Evolutionary conservation across 2,113 vertebrate species (phyloP).

Genomic region (Lampris incognitus): DNA sequence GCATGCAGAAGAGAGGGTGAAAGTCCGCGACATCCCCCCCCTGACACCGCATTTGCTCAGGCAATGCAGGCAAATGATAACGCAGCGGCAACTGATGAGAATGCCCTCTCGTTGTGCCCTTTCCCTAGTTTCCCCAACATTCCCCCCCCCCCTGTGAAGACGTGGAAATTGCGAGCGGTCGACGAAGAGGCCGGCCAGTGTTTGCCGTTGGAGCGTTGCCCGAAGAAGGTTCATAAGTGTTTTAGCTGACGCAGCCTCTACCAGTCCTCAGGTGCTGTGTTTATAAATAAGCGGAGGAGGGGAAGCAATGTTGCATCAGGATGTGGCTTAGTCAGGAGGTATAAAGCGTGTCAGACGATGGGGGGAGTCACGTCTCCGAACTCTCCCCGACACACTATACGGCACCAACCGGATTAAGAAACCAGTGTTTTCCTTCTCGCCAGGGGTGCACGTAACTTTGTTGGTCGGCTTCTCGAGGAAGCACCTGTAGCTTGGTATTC

Average conservation of each 20-base stretch:
- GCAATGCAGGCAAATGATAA: conserved; percentile 64
- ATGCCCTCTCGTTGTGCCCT: conserved; percentile 36
- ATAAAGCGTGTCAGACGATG: conserved; percentile 24
- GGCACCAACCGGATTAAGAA: conserved; percentile 45
- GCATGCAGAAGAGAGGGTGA: conserved; percentile 68
- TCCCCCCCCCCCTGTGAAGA: background rate
- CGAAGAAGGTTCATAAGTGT: conserved; percentile 38
- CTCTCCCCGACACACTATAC: conserved; percentile 19
- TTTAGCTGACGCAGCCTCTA: conserved; percentile 57
- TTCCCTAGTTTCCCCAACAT: conserved; percentile 48
- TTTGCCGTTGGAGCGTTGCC: conserved; percentile 8
- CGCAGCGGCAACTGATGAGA: conserved; percentile 36
- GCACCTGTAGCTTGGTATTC: no score
- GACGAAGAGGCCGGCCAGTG: conserved; percentile 3
- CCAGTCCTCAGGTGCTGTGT: conserved; percentile 49
- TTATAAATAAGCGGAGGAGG: conserved; percentile 45
- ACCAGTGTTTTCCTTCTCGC: no score
- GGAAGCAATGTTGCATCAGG: conserved; percentile 37
- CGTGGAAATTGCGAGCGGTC: background rate
- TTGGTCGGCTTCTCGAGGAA: no score
- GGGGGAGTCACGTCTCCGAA: background rate
- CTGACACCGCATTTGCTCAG: conserved; percentile 62
- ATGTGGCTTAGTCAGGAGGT: conserved; percentile 32
- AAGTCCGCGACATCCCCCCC: conserved; percentile 63
- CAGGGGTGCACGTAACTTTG: no score